Percentiles rank a stretch among this genome's conserved stretches.
These are phyloP conservation scores for Grus americana DNA, from an alignment of 2,113 vertebrate species.

Conservation along the genomic window DNA sequence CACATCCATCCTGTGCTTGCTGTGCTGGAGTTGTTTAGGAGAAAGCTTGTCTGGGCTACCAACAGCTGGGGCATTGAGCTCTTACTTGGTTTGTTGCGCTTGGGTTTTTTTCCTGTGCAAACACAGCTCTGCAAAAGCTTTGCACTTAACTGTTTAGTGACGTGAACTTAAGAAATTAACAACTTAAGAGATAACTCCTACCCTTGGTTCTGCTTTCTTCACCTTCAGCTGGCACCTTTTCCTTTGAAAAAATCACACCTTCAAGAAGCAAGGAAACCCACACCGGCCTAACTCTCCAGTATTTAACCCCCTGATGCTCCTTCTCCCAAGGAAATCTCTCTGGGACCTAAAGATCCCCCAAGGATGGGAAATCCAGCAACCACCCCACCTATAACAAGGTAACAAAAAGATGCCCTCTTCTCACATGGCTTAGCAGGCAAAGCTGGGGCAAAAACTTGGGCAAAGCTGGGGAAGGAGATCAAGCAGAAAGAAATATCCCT, in stretches of 20 bases:
- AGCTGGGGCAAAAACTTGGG: neutral
- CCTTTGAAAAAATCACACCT: neutral
- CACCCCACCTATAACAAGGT: neutral
- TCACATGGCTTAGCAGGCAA: neutral
- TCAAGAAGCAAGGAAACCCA: neutral
- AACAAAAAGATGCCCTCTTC: neutral
- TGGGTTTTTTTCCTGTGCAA: neutral
- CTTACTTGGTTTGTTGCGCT: neutral
- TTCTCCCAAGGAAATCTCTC: neutral
- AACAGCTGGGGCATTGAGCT: neutral
- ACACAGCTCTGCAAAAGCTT: neutral
- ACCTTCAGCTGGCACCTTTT: neutral
- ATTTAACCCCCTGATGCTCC: neutral
- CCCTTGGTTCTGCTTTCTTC: neutral
- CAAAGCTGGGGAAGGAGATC: neutral
- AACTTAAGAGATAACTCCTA: neutral
- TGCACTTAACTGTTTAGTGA: neutral
- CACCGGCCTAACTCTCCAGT: neutral
- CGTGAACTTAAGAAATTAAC: neutral
- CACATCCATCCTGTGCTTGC: neutral
- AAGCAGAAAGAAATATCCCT: neutral
- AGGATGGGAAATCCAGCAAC: neutral
- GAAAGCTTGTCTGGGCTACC: neutral
- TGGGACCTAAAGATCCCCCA: neutral
- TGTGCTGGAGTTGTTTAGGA: neutral